Conservation (phyloP, 2,797 vertebrate genomes). For the Hypotaenidia okinawae region DNA sequence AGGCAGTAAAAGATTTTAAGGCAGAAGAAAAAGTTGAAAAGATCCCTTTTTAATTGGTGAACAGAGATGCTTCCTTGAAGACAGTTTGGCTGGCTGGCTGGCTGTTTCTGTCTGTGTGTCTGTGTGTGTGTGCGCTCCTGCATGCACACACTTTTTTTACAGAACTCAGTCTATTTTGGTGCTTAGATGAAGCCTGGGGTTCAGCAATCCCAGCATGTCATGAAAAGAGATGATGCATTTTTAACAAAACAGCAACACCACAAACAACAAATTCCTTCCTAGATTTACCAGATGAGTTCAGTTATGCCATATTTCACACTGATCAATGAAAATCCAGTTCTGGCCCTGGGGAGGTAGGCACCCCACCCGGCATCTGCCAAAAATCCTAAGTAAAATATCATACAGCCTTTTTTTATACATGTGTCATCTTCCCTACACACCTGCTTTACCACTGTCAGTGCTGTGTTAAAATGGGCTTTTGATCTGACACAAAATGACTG, state of each 20-base stretch:
- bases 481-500: background rate
- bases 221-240: background rate
- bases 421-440: background rate
- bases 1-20: background rate
- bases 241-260: background rate
- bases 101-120: fast-evolving
- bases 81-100: fast-evolving
- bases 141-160: background rate
- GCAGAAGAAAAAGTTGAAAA: background rate
- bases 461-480: background rate
- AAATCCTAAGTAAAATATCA: background rate
- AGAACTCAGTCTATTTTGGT: background rate
- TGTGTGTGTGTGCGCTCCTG: background rate
- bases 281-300: background rate
- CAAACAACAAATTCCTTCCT: background rate
- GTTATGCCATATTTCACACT: background rate
- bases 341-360: background rate
- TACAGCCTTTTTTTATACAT: background rate
- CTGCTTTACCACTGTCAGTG: background rate
- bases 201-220: background rate
- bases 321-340: background rate
- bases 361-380: background rate
- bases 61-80: background rate
- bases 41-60: background rate
- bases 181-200: background rate